Percentiles rank a stretch among this genome's conserved stretches.
phyloP scores from a whole-genome alignment of 2,888 invertebrate genomes.

The Uloborus plumipes region DNA sequence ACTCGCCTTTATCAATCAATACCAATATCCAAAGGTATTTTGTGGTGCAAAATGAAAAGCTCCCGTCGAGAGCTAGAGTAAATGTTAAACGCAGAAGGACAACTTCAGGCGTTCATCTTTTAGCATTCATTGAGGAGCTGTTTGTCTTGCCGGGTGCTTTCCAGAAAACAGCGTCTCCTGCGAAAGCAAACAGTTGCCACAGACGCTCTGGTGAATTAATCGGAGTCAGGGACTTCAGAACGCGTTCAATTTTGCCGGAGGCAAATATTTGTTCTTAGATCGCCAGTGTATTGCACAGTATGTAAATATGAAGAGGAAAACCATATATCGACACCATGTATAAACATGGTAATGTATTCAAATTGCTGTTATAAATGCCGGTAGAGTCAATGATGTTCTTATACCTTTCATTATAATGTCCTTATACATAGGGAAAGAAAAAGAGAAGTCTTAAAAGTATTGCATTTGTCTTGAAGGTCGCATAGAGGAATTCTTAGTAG shows the following conservation, averaged over 20 bases:
- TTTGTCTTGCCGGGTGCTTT: conserved; percentile 39
- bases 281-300: conserved; percentile 24
- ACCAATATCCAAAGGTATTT: background rate
- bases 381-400: conserved; percentile 10
- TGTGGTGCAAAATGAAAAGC: conserved; percentile 19
- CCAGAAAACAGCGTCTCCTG: conserved; percentile 40
- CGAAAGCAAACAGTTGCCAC: conserved; percentile 42
- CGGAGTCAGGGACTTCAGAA: conserved; percentile 28
- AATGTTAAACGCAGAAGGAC: conserved; percentile 11
- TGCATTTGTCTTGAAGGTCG: background rate
- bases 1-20: background rate
- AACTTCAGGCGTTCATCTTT: background rate
- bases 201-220: conserved; percentile 44
- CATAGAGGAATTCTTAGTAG: background rate
- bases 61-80: conserved; percentile 9
- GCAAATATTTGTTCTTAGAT: conserved; percentile 53
- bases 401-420: background rate
- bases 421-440: background rate
- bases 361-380: conserved; percentile 49
- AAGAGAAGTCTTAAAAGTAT: background rate
- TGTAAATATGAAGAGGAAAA: conserved; percentile 30
- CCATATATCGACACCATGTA: conserved; percentile 23
- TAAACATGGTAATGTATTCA: conserved; percentile 60
- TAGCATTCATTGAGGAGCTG: conserved; percentile 23
- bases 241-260: conserved; percentile 44